Evolutionary conservation across 2,888 invertebrate species (phyloP), one percentile per base, ranked within the genome.

Genomic region (Clusia tigrina): DNA sequence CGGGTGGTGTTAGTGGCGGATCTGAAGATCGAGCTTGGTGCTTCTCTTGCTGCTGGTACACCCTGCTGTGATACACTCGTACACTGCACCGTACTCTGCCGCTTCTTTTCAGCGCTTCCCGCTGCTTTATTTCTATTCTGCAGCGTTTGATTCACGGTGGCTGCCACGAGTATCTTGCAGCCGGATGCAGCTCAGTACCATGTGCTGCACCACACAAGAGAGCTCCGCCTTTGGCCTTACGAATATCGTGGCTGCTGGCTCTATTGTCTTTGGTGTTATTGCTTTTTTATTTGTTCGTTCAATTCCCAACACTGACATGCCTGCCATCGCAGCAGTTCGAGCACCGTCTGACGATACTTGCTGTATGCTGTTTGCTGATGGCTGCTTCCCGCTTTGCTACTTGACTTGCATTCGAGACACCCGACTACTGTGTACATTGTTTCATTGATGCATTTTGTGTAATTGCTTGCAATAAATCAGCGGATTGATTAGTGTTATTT

Each of bases 231-330:
- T n/a, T 32, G 32, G 12, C 6, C 32, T 32, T 32, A 12, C 12
- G 32, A 5, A 9, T 32, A 5, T 32, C 5, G 32, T 9, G 32
- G 12, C 12, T 32, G 5, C 32, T 32, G 32, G 12, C 32, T 32
- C 32, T 12, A 32, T 53, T 53, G 6, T 17, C n/a, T 15, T 12
- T 54, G 54, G 22, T 23, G 24, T 17, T 56, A 22, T 17, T 22
- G 6, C 18, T 22, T n/a, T 38, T 38, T 54, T 54, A 48, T 54
- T 48, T 25, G 25, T 24, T 42, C 57, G 52, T 26, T 53, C 62
- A 57, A 58, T 62, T 62, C 42, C 48, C 56, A 32, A 6, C n/a
- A n/a, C 53, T 52, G 56, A 61, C 52, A 56, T 56, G 57, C 42
- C 26, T 58, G 55, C 12, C 48, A 22, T 48, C n/a, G 53, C 53